These are phyloP conservation scores for Pseudanteris insignis DNA, from an alignment of 2,888 invertebrate genomes.

Conservation along the genomic window DNA sequence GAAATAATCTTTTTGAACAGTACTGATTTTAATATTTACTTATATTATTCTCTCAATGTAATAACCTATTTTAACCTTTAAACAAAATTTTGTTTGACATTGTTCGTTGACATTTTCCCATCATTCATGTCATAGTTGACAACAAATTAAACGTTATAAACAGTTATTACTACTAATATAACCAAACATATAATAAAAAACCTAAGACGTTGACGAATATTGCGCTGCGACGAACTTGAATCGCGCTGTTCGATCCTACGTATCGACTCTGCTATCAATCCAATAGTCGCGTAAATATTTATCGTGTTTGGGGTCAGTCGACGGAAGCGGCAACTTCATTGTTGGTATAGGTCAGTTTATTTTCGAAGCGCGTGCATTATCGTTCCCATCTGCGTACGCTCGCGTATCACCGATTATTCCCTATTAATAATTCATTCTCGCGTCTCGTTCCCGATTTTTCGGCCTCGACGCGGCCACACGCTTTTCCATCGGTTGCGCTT, in stretches of 20 bases:
- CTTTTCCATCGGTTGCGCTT: slow-evolving; percentile 11
- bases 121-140: no score
- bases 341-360: slow-evolving; percentile 61
- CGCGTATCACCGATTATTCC: slow-evolving; percentile 26
- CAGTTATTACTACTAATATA: no score
- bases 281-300: slow-evolving; percentile 58
- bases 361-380: slow-evolving; percentile 52
- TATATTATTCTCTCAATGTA: no score
- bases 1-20: no score
- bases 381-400: slow-evolving; percentile 45
- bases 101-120: no score
- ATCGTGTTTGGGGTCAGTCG: slow-evolving; percentile 57
- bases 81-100: no score
- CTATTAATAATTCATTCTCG: no score
- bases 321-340: slow-evolving; percentile 58
- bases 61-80: no score
- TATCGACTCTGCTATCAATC: slow-evolving; percentile 21
- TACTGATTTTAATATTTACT: no score
- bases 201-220: slow-evolving; percentile 4
- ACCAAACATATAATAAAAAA: no score
- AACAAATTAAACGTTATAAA: no score
- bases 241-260: slow-evolving; percentile 21
- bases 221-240: slow-evolving; percentile 26
- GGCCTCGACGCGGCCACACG: slow-evolving; percentile 1
- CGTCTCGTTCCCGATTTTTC: no score